A percentile compares a stretch with the other conserved stretches of the same genome.
These are phyloP conservation scores for Drosophila equinoxialis DNA, from an alignment of 1,140 invertebrate species.

Conservation along the genomic window DNA sequence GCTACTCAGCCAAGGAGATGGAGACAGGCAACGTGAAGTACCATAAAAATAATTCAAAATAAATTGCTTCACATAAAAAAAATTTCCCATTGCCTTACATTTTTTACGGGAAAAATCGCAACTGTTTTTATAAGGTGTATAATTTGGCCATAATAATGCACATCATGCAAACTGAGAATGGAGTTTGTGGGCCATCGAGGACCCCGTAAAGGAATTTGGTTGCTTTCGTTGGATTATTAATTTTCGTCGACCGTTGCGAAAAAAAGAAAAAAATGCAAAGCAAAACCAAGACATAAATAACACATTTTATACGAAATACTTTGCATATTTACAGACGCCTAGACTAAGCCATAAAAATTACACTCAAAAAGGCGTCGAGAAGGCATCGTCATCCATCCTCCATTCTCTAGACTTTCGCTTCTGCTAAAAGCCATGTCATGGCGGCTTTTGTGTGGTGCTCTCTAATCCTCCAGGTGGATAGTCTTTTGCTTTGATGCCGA, in stretches of 20 bases:
- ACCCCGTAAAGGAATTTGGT: constrained; percentile 21
- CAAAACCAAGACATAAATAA: constrained; percentile 68
- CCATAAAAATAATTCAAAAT: constrained; percentile 83
- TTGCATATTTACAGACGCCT: constrained; percentile 67
- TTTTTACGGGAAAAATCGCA: constrained; percentile 36
- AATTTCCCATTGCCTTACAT: constrained; percentile 35
- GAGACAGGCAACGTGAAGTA: constrained; percentile 67
- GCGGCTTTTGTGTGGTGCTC: constrained; percentile 22
- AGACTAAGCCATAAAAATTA: constrained; percentile 76
- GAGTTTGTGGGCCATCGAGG: constrained; percentile 1
- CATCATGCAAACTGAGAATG: constrained; percentile 58
- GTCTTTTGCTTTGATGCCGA: constrained; percentile 51
- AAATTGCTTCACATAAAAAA: constrained; percentile 82
- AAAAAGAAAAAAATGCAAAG: background rate
- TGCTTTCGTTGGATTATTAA: constrained; percentile 62
- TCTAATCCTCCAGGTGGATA: constrained; percentile 70
- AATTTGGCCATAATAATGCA: constrained; percentile 82
- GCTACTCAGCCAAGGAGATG: constrained; percentile 26
- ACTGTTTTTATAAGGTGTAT: constrained; percentile 77
- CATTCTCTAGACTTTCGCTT: background rate
- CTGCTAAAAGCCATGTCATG: constrained; percentile 56
- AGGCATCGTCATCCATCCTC: constrained; percentile 28
- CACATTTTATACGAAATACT: constrained; percentile 68
- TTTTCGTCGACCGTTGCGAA: constrained; percentile 51
- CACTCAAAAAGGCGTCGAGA: constrained; percentile 58